Conservation (phyloP, 1,140 invertebrate genomes). For the Hormaphis cornu region DNA sequence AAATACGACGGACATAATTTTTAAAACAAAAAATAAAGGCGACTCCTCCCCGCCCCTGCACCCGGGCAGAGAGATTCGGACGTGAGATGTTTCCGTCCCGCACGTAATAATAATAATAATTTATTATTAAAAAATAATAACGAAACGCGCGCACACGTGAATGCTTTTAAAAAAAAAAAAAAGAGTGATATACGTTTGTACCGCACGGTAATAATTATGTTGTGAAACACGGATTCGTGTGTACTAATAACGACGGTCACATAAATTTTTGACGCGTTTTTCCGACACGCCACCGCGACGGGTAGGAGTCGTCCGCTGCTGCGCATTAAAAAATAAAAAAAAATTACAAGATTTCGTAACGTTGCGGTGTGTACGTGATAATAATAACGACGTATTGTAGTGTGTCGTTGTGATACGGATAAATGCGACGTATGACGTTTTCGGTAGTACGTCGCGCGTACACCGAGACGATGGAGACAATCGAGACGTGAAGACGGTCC, state of each 20-base stretch:
- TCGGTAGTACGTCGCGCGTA: too few species aligned
- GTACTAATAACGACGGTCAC: slow-evolving; percentile 29
- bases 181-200: background rate
- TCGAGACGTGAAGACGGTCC: slow-evolving; percentile 17
- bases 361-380: too few species aligned
- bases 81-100: slow-evolving; percentile 30
- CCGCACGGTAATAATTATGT: slow-evolving; percentile 12
- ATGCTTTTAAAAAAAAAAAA: too few species aligned
- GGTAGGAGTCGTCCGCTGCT: too few species aligned
- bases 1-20: slow-evolving; percentile 23
- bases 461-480: slow-evolving; percentile 17
- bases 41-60: background rate
- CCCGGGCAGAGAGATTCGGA: slow-evolving; percentile 11
- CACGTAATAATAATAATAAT: slow-evolving; percentile 28
- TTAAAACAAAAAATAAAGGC: too few species aligned
- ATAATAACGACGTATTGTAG: background rate
- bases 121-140: slow-evolving; percentile 33
- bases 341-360: too few species aligned
- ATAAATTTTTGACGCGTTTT: slow-evolving; percentile 29
- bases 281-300: background rate
- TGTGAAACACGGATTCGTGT: slow-evolving; percentile 21
- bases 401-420: too few species aligned
- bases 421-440: too few species aligned
- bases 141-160: background rate
- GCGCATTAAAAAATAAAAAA: too few species aligned